Percentiles rank a stretch among this genome's conserved stretches.
Evolutionary conservation across 1,140 invertebrate species (phyloP).

Genomic region (Gryon sp.): DNA sequence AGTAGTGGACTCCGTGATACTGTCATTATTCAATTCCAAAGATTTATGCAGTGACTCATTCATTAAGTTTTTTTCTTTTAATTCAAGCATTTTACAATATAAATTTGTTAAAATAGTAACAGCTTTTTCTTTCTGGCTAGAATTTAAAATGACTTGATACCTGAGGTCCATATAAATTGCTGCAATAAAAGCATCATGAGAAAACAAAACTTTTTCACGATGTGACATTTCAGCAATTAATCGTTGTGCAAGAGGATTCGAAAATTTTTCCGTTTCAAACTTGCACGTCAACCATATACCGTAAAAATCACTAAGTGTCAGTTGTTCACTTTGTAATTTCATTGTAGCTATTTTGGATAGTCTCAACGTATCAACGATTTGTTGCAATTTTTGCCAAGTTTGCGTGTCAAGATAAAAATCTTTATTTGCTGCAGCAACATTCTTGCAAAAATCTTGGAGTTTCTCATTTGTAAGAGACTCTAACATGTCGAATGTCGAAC

Average conservation of each 20-base stretch:
- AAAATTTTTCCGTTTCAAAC: slow-evolving; percentile 10
- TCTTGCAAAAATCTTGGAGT: slow-evolving; percentile 18
- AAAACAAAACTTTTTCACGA: slow-evolving; percentile 9
- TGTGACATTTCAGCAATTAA: slow-evolving; percentile 2
- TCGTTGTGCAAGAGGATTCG: neutral
- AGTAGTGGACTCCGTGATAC: neutral
- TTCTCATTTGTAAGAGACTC: neutral
- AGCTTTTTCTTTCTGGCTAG: slow-evolving; percentile 6
- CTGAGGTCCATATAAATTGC: slow-evolving; percentile 46
- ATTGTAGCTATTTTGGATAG: slow-evolving; percentile 13
- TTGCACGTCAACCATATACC: slow-evolving; percentile 26
- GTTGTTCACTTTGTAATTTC: slow-evolving; percentile 22
- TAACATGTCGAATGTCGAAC: slow-evolving; percentile 24
- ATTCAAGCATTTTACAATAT: slow-evolving; percentile 20
- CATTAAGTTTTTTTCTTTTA: slow-evolving; percentile 7
- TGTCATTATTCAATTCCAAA: neutral
- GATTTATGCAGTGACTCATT: slow-evolving; percentile 4
- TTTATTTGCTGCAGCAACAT: slow-evolving; percentile 20
- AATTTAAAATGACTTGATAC: slow-evolving; percentile 16
- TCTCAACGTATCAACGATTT: slow-evolving; percentile 14
- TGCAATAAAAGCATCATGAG: slow-evolving; percentile 20
- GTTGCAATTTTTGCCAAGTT: slow-evolving; percentile 8
- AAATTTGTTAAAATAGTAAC: slow-evolving; percentile 15
- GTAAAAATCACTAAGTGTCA: slow-evolving; percentile 22
- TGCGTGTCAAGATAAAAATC: neutral